These are phyloP conservation scores for Linnaemya vulpina DNA, from an alignment of 2,888 invertebrate genomes.

Conservation along the genomic window DNA sequence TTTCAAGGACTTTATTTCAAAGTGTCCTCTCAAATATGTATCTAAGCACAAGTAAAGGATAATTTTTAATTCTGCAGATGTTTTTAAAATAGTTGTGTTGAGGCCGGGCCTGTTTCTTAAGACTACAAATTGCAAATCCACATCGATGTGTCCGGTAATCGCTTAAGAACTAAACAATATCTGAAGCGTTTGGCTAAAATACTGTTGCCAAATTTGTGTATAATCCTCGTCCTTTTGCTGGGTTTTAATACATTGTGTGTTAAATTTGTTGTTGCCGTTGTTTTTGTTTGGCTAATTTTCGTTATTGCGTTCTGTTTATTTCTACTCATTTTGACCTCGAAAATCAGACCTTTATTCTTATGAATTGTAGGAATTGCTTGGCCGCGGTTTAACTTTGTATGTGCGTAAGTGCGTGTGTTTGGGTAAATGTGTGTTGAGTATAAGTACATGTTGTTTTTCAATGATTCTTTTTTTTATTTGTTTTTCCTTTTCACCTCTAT, in stretches of 20 bases:
- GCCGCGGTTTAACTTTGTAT: background rate
- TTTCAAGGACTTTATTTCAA: too few relatives aligned
- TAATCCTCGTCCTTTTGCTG: background rate
- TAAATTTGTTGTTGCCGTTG: background rate
- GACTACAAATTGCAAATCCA: too few relatives aligned
- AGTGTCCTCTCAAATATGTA: too few relatives aligned
- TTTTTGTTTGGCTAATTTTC: background rate
- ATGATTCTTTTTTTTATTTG: conserved; percentile 1
- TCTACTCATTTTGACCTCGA: conserved; percentile 46
- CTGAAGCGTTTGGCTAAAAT: too few relatives aligned
- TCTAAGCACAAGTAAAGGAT: too few relatives aligned
- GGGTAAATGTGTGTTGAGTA: background rate
- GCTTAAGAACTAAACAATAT: too few relatives aligned
- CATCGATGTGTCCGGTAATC: too few relatives aligned
- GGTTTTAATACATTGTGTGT: background rate
- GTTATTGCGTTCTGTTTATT: background rate
- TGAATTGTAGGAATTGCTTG: background rate
- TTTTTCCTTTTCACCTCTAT: conserved; percentile 10
- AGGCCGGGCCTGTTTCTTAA: too few relatives aligned
- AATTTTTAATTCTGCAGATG: too few relatives aligned
- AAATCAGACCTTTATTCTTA: conserved; percentile 17
- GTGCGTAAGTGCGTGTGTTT: background rate
- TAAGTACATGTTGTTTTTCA: background rate
- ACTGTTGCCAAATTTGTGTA: background rate
- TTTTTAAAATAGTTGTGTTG: too few relatives aligned